Percentiles rank a stretch among this genome's conserved stretches.
Evolutionary conservation across 2,113 vertebrate species (phyloP).

Genomic region (Bubalus kerabau): DNA sequence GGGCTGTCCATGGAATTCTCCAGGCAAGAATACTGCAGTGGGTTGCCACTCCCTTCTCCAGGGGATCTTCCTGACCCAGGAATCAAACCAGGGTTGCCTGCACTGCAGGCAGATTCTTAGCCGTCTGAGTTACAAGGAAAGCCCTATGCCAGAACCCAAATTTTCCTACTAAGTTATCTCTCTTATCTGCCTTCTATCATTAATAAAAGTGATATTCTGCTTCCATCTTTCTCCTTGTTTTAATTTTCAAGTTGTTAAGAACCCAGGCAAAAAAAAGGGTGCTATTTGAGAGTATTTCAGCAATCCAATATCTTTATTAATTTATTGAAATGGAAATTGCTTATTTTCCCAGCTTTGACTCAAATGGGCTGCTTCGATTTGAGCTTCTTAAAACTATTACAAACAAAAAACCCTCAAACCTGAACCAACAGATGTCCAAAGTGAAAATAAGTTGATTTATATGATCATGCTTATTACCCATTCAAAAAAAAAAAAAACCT

Average conservation of each 20-base stretch:
- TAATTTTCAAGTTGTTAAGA: slow-evolving; percentile 34
- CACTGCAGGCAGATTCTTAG: not conserved
- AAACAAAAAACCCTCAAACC: slow-evolving; percentile 9
- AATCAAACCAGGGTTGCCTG: not conserved
- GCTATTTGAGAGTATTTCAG: not conserved
- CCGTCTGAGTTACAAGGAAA: not conserved
- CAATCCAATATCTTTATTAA: slow-evolving; percentile 27
- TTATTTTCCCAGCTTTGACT: slow-evolving; percentile 34
- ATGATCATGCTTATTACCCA: not conserved
- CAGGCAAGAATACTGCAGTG: not conserved
- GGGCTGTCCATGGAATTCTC: not conserved
- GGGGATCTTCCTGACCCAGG: not conserved
- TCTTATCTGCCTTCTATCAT: not conserved
- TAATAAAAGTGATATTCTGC: not conserved
- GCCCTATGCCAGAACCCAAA: not conserved
- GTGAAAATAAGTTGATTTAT: slow-evolving; percentile 56
- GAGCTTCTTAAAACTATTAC: slow-evolving; percentile 40
- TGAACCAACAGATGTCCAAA: slow-evolving; percentile 50
- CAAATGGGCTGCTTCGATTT: slow-evolving; percentile 23
- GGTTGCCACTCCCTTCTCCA: not conserved
- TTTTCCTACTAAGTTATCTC: not conserved
- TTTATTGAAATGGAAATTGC: not conserved
- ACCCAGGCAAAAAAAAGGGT: not conserved
- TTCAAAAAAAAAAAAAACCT: not conserved
- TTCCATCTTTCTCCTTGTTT: not conserved